Base-by-base conservation (phyloP, 35 echinoderm and acorn worm genomes). In the Patiria miniata region DNA sequence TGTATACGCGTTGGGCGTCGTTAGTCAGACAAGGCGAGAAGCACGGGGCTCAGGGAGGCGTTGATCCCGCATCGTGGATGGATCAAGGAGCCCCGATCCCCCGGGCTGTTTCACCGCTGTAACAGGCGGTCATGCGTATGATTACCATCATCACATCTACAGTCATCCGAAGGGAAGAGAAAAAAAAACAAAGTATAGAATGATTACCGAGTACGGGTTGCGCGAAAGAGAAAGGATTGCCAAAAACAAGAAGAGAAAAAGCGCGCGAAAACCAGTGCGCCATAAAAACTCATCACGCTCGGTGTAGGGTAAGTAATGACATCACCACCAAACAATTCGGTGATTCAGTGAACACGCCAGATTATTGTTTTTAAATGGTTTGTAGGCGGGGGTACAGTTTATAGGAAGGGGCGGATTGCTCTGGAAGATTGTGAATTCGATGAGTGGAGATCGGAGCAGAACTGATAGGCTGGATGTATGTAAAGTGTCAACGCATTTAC, bases 361-460 rank as follows among this genome's bases (percentile, higher is more conserved):
- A 36, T 73, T 73, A 73, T 73, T 73, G 65, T 73, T 73, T 73
- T 73, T 73, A 73, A 73, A 73, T 73, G 65, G 65, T 73, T 26
- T 32, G 34, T 73, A 34, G 65, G 65, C 23, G 42, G 65, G 65
- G 26, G 2, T 18, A 73, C 65, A 32, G 65, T 73, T 73, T 30
- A n/a, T n/a, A n/a, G n/a, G n/a, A n/a, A n/a, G 65, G 65, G 9
- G 12, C 4, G 65, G 65, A 73, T 73, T 73, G 42, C 42, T 73
- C n/a, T n/a, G n/a, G 26, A 73, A 73, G 65, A 73, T 36, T 47
- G 19, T 32, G 65, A 73, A 73, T 26, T 47, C 42, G 65, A 73
- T 26, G 21, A 7, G 58, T 14, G 65, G 29, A 30, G 65, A 30
- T 36, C 34, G 26, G 34, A 26, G 65, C 26, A 36, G 65, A 73